Evolutionary conservation across 1,140 invertebrate species (phyloP), one percentile per base, ranked within the genome.

Genomic region (Pygmarrhopalites habei): DNA sequence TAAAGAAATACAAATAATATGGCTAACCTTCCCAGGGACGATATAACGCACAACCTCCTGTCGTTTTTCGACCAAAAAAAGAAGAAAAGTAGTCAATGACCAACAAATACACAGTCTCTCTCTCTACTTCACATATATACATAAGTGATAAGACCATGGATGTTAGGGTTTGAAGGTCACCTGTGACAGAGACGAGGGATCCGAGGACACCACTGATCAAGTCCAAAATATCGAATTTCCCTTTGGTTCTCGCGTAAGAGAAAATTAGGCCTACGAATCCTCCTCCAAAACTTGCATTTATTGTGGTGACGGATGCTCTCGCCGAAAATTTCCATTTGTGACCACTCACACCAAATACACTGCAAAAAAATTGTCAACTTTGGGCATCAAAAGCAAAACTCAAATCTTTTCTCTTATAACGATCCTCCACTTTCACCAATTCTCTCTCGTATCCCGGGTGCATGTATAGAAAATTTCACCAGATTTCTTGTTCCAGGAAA

Each of bases 21-120:
- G n/a, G n/a, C n/a, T n/a, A n/a, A n/a, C 79, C 75, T 70, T 82
- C 80, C 76, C 77, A 80, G 5, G 80, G 77, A 19, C 74, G 74
- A 55, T 78, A 78, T 2, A 82, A 70, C 10, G 79, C 78, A 68
- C 80, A 82, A 0, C 79, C 75, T 57, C 78, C 81, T 80, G 19
- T n/a, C n/a, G n/a, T n/a, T n/a, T n/a, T n/a, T n/a, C n/a, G n/a
- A n/a, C n/a, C n/a, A n/a, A n/a, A n/a, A n/a, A n/a, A n/a, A n/a
- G n/a, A n/a, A n/a, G n/a, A n/a, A n/a, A n/a, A n/a, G n/a, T n/a
- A n/a, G n/a, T n/a, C n/a, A n/a, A n/a, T n/a, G n/a, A n/a, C n/a
- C n/a, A n/a, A n/a, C n/a, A n/a, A n/a, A n/a, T n/a, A n/a, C n/a
- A n/a, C n/a, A n/a, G n/a, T n/a, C n/a, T n/a, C n/a, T n/a, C n/a